Evolutionary conservation across 1,140 invertebrate species (phyloP).

Genomic region (Cardiocondyla obscurior): DNA sequence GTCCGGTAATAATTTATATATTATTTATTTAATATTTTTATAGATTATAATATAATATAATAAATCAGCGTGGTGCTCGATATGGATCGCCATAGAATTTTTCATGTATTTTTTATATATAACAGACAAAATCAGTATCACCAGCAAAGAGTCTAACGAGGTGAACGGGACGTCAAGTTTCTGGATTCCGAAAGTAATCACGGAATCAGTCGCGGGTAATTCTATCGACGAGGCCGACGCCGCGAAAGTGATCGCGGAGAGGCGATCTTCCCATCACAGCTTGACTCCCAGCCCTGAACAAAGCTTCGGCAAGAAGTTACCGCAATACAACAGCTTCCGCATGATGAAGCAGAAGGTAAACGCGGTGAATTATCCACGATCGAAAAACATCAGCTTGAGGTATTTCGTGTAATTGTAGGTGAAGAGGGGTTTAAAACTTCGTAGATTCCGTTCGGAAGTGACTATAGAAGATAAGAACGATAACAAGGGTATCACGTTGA

Average conservation of each 20-base stretch:
- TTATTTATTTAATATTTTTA: neutral
- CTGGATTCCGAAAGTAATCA: constrained; percentile 69
- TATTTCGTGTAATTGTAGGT: constrained; percentile 71
- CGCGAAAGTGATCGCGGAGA: constrained; percentile 63
- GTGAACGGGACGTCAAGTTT: constrained; percentile 67
- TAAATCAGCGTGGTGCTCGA: neutral
- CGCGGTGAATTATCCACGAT: neutral
- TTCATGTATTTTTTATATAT: constrained; percentile 1
- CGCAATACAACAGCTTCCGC: constrained; percentile 79
- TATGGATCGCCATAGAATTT: neutral
- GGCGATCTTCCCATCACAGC: constrained; percentile 72
- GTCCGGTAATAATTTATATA: constrained; percentile 61
- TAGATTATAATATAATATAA: neutral
- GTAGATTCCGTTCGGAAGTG: constrained; percentile 82
- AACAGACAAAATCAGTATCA: constrained; percentile 75
- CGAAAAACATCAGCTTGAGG: neutral
- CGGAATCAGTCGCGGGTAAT: constrained; percentile 62
- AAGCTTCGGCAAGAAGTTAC: constrained; percentile 76
- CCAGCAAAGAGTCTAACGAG: constrained; percentile 75
- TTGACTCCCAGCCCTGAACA: constrained; percentile 78
- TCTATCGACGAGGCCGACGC: constrained; percentile 63
- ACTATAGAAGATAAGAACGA: constrained; percentile 80
- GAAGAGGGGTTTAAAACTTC: constrained; percentile 79
- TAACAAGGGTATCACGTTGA: constrained; percentile 75
- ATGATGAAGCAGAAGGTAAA: constrained; percentile 81